Evolutionary conservation across 1,140 invertebrate species (phyloP).

Genomic region (Cyclargus thomasi): DNA sequence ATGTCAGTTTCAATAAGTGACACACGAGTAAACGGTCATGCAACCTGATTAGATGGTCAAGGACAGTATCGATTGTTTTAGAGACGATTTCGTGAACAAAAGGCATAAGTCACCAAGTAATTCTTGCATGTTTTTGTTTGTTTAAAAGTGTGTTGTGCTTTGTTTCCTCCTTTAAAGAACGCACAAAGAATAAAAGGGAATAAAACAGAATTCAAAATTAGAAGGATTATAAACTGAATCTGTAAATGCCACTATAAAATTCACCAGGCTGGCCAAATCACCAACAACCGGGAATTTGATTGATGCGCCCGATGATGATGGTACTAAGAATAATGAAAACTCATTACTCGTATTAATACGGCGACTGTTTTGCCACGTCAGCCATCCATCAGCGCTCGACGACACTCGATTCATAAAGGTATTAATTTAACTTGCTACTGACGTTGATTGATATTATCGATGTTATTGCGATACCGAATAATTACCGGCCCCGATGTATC

Average conservation of each 20-base stretch:
- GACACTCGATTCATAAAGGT: constrained; percentile 62
- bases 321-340: constrained; percentile 15
- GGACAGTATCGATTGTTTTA: neutral
- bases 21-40: neutral
- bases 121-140: too few relatives aligned
- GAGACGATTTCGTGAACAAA: neutral
- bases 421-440: constrained; percentile 63
- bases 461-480: constrained; percentile 56
- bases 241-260: neutral
- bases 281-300: neutral
- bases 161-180: too few relatives aligned
- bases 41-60: neutral
- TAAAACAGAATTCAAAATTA: neutral
- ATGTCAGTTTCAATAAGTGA: neutral
- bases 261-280: neutral
- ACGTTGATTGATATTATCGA: constrained; percentile 67
- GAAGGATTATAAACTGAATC: neutral
- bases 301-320: neutral
- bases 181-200: too few relatives aligned
- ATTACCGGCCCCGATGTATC: constrained; percentile 41
- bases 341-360: constrained; percentile 16
- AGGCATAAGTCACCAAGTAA: neutral
- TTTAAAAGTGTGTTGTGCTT: too few relatives aligned
- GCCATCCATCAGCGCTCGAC: constrained; percentile 53
- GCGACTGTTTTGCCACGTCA: constrained; percentile 31